A percentile compares a stretch with the other conserved stretches of the same genome.
These are phyloP conservation scores for Bhutanitis thaidina DNA, from an alignment of 2,888 invertebrate genomes.

Conservation along the genomic window DNA sequence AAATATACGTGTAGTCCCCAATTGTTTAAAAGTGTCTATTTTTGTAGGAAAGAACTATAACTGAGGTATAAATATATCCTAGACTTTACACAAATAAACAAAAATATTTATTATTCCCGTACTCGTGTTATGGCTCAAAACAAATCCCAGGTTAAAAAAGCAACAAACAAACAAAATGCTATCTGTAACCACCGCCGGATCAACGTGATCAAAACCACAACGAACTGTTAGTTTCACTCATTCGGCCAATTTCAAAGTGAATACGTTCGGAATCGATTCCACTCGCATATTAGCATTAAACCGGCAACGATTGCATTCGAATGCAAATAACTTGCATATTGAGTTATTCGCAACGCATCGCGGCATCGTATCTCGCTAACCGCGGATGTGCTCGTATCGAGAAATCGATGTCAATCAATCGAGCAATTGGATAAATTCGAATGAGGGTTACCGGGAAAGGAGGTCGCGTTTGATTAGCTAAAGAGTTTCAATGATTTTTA, in stretches of 20 bases:
- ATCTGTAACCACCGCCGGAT: background rate
- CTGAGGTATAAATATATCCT: no score
- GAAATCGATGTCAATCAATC: constrained; percentile 52
- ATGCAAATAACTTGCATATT: constrained; percentile 51
- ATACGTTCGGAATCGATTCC: constrained; percentile 15
- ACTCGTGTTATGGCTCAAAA: background rate
- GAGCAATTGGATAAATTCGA: constrained; percentile 41
- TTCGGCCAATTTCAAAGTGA: constrained; percentile 17
- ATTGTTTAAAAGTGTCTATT: no score
- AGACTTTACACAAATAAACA: no score
- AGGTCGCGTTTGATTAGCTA: constrained; percentile 31
- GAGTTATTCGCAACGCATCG: constrained; percentile 39
- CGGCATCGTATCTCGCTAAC: constrained; percentile 28
- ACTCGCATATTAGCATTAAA: constrained; percentile 29
- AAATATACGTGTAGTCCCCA: no score
- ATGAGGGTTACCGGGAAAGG: constrained; percentile 13
- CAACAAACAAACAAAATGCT: background rate
- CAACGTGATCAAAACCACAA: constrained; percentile 13
- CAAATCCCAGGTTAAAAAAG: constrained; percentile 5
- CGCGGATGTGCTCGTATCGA: constrained; percentile 32
- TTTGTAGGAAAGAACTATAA: no score
- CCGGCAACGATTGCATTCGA: constrained; percentile 40
- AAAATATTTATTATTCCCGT: background rate
- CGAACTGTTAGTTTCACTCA: constrained; percentile 20
- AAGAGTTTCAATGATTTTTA: constrained; percentile 29